These are phyloP conservation scores for Elysia crispata DNA, from an alignment of 2,888 invertebrate species.

Conservation along the genomic window DNA sequence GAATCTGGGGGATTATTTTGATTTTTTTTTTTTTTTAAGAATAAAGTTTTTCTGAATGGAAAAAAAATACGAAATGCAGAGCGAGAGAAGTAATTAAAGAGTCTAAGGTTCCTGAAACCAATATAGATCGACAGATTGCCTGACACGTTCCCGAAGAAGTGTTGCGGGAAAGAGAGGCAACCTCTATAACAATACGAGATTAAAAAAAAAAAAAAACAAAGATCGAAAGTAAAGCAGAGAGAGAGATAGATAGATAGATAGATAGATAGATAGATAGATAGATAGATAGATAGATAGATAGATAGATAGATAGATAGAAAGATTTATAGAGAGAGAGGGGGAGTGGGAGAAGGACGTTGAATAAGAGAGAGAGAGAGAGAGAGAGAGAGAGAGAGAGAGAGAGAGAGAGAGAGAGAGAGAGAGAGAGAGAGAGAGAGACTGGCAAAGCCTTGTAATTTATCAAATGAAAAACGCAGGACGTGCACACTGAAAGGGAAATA, in stretches of 20 bases:
- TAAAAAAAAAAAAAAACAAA: neutral
- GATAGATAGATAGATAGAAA: too few species aligned
- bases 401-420: constrained; percentile 2
- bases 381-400: constrained; percentile 21
- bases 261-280: constrained; percentile 3
- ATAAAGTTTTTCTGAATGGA: too few species aligned
- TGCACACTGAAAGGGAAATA: too few species aligned
- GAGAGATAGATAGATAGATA: constrained; percentile 5
- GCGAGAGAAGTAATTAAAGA: too few species aligned
- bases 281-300: too few species aligned
- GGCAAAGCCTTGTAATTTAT: too few species aligned
- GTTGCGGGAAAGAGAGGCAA: neutral
- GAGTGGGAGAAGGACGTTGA: neutral
- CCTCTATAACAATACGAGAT: too few species aligned
- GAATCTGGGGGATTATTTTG: too few species aligned
- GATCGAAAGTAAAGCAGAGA: neutral
- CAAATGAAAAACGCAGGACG: too few species aligned
- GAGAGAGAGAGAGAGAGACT: constrained; percentile 10
- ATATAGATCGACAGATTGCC: neutral
- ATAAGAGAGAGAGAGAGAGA: neutral
- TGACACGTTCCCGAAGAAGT: neutral
- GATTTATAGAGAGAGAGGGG: neutral
- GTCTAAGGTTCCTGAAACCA: too few species aligned
- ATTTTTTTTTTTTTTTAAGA: too few species aligned
- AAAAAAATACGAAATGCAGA: too few species aligned